Base-by-base conservation (phyloP, 2,113 vertebrate species). In the Acanthochromis polyacanthus region DNA sequence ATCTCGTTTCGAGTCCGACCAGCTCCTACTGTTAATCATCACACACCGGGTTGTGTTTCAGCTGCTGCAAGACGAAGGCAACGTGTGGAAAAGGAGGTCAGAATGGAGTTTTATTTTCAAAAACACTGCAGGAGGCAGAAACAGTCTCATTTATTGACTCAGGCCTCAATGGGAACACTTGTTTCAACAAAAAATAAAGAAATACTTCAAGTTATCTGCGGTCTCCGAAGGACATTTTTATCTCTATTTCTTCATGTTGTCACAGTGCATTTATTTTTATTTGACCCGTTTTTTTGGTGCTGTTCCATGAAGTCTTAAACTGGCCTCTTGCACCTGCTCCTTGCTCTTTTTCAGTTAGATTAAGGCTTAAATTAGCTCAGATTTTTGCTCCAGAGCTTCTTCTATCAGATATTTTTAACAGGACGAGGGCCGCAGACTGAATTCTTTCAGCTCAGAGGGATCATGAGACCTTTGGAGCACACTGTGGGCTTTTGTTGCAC, bases 1-100 rank as follows among this genome's bases (percentile, higher is more conserved):
- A 38, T 28, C 62, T 73, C 68, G 76, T 85, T 87, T 64, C 25
- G 51, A 74, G 63, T 53, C 75, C 55, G 73, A 70, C 23, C 50
- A 14, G 7, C 73, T 78, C 60, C 43, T 10, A 22, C 75, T 58
- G 84, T 64, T 58, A 53, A 71, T 15, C 52, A 36, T 5, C 66
- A 71, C 57, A 70, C 43, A 2, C 28, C 52, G 60, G 69, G 48
- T 64, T 69, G 56, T 19, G 30, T 84, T 82, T 80, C 59, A 85
- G 70, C 59, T 46, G 48, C 61, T 40, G 0, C 16, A 15, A 28
- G 23, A 50, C 10, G 0, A 36, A 55, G 20, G 43, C 10, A 28
- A 25, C 12, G 40, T 43, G 40, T 43, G 40, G 40, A 43, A 43
- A 43, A 43, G 11, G 40, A 36, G 32, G 32, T 36, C 32, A 9